A percentile compares a stretch with the other conserved stretches of the same genome.
These are phyloP conservation scores for Embiotoca jacksoni DNA, from an alignment of 2,113 vertebrate genomes.

Conservation along the genomic window DNA sequence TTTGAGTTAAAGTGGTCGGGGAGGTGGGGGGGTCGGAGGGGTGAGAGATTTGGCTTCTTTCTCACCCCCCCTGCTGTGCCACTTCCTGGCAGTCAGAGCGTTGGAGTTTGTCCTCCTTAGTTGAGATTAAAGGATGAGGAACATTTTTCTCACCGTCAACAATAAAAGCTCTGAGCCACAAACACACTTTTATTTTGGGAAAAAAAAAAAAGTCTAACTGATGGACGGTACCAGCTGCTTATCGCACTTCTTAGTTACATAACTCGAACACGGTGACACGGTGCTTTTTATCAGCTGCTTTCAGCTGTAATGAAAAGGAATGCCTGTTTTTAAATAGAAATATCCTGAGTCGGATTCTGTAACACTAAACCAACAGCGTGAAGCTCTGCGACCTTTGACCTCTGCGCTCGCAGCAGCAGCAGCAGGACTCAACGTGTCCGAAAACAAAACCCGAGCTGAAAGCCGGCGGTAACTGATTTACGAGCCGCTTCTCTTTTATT, in stretches of 20 bases:
- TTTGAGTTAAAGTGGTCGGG: background rate
- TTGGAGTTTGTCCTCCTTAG: slow-evolving; percentile 11
- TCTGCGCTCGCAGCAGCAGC: background rate
- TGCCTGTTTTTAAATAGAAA: background rate
- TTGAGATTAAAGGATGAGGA: background rate
- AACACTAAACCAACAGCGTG: background rate
- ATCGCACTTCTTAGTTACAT: background rate
- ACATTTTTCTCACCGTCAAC: background rate
- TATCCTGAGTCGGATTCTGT: background rate
- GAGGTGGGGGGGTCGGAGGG: background rate
- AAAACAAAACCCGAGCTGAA: background rate
- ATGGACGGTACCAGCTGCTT: too few relatives aligned
- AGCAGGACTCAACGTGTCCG: background rate
- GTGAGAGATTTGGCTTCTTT: background rate
- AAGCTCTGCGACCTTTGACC: slow-evolving; percentile 29
- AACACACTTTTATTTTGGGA: too few relatives aligned
- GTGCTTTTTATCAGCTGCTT: background rate
- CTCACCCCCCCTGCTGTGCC: slow-evolving; percentile 1
- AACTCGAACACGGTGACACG: background rate
- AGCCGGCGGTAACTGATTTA: background rate
- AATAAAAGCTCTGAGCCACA: background rate
- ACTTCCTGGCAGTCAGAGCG: background rate
- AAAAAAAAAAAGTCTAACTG: too few relatives aligned
- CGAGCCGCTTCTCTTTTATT: slow-evolving; percentile 8
- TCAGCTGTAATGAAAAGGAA: background rate